These are phyloP conservation scores for Sinopyrophorus schimmeli DNA, from an alignment of 2,888 invertebrate genomes.

Conservation along the genomic window DNA sequence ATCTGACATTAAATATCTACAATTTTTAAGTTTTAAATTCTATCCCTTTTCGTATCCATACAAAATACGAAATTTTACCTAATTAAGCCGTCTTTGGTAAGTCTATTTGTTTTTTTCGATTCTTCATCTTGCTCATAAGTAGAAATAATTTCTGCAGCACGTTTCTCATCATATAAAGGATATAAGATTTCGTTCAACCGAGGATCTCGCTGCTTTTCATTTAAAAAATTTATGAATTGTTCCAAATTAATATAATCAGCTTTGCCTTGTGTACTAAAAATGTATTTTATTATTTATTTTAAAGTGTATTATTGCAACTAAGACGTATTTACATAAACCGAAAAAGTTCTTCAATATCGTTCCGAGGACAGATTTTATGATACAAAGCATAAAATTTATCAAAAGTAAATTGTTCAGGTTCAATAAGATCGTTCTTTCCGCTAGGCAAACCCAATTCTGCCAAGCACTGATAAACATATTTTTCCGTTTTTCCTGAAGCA, in stretches of 20 bases:
- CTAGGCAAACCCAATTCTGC: slow-evolving; percentile 91
- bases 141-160: slow-evolving; percentile 89
- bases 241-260: slow-evolving; percentile 83
- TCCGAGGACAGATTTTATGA: slow-evolving; percentile 98
- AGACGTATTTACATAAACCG: slow-evolving; percentile 81
- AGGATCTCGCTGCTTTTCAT: slow-evolving; percentile 97
- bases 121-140: slow-evolving; percentile 89
- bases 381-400: slow-evolving; percentile 98
- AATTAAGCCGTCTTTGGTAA: slow-evolving; percentile 95
- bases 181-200: slow-evolving; percentile 98
- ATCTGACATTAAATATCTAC: slow-evolving; percentile 94
- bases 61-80: slow-evolving; percentile 55
- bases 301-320: background rate
- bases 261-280: slow-evolving; percentile 83
- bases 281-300: background rate
- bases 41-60: background rate
- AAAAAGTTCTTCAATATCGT: slow-evolving; percentile 98
- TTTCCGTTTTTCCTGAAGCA: slow-evolving; percentile 99
- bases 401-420: slow-evolving; percentile 92
- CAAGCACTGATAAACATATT: slow-evolving; percentile 95
- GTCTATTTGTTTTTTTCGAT: slow-evolving; percentile 68
- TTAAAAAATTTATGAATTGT: slow-evolving; percentile 90
- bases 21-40: background rate
- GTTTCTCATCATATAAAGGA: slow-evolving; percentile 93
- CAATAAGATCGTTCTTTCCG: slow-evolving; percentile 95